Evolutionary conservation across 2,888 invertebrate species (phyloP), one percentile per base, ranked within the genome.

Genomic region (Nowickia ferox): DNA sequence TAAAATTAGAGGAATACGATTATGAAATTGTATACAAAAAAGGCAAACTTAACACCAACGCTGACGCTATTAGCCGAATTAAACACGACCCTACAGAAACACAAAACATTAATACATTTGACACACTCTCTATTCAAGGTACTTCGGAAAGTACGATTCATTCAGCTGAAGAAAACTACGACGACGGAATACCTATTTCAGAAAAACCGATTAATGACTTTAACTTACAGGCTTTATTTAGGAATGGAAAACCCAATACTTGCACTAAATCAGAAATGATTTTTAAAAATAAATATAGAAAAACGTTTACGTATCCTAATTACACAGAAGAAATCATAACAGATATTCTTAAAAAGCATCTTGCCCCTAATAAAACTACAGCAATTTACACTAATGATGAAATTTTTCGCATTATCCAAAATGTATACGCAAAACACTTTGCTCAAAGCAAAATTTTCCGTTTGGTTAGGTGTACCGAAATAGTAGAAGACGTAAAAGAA

Each of bases 51-150:
- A 88, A 88, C 40, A 81, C n/a, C n/a, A n/a, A n/a, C 83, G 88
- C 88, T 3, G 87, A 88, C 19, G 87, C 88, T 1, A 59, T 87
- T 5, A 87, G 87, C 30, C 76, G 87, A 44, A 84, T 88, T 9
- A 85, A 87, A 83, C 71, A 40, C 17, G 9, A 51, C 2, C 13
- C 17, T 17, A 8, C 38, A 17, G 5, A 8, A 6, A 10, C 11
- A 17, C 30, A 4, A 22, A 63, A 75, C 3, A 44, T 84, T n/a
- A 82, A 86, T 59, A 44, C 61, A n/a, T 74, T 51, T 17, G 75
- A 86, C 3, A 53, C 38, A 48, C 5, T 38, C 13, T 80, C 74
- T 19, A 71, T 22, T 3, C 79, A 84, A 55, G 74, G 57, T 22
- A 78, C 83, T 22, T 44, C 46, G 13, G 19, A 61, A 30, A 74